Percentiles rank a stretch among this genome's conserved stretches.
phyloP scores from a whole-genome alignment of 2,797 vertebrate genomes.

The Hoplostethus mediterraneus region DNA sequence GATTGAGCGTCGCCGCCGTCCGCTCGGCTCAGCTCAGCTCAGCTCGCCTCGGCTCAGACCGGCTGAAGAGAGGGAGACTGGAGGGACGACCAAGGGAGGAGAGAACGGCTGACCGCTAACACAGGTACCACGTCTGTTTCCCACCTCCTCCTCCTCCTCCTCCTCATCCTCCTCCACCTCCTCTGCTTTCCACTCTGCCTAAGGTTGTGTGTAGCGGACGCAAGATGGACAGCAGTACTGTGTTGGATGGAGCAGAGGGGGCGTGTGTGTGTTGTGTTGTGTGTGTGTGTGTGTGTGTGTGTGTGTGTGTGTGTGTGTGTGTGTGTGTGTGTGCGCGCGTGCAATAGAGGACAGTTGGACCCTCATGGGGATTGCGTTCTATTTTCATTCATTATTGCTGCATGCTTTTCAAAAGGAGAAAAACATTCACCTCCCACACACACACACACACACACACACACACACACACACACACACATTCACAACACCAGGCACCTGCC shows the following conservation, averaged over 20 bases:
- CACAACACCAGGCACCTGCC: slow-evolving; percentile 54
- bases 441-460: slow-evolving; percentile 26
- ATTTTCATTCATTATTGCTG: slow-evolving; percentile 56
- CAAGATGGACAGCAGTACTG: slow-evolving; percentile 29
- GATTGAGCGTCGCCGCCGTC: slow-evolving; percentile 76
- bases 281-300: slow-evolving; percentile 32
- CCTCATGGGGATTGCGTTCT: slow-evolving; percentile 58
- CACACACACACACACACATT: slow-evolving; percentile 29
- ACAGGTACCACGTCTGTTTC: slow-evolving; percentile 67
- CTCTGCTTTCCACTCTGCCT: neutral
- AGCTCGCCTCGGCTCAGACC: slow-evolving; percentile 61
- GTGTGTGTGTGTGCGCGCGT: neutral
- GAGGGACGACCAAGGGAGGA: slow-evolving; percentile 63
- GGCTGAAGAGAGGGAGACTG: slow-evolving; percentile 60
- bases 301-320: slow-evolving; percentile 39
- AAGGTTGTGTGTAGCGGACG: neutral
- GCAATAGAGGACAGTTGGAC: slow-evolving; percentile 61
- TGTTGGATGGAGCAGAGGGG: slow-evolving; percentile 48
- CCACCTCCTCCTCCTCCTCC: slow-evolving; percentile 4
- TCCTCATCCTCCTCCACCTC: slow-evolving; percentile 6
- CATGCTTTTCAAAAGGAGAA: slow-evolving; percentile 26
- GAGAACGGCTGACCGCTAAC: slow-evolving; percentile 71
- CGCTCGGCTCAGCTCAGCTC: slow-evolving; percentile 68
- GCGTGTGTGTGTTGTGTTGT: slow-evolving; percentile 48
- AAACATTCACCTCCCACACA: slow-evolving; percentile 46